phyloP scores from a whole-genome alignment of 2,113 vertebrate genomes.

The Epinephelus fuscoguttatus region DNA sequence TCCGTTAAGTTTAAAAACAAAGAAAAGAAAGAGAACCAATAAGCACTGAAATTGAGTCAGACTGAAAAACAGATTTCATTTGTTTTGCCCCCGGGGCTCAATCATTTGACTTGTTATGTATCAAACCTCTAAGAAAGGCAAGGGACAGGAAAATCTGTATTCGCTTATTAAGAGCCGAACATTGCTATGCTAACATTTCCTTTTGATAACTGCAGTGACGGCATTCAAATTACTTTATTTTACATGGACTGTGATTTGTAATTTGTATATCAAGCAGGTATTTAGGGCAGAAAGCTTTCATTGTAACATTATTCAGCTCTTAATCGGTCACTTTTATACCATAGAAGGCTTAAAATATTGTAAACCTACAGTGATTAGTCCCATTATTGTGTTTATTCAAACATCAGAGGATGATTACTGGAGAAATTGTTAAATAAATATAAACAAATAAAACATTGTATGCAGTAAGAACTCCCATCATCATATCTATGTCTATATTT shows the following conservation, averaged over 20 bases:
- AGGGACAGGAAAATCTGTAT: slow-evolving; percentile 3
- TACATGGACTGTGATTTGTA: not conserved
- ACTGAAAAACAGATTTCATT: slow-evolving; percentile 54
- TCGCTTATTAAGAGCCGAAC: not conserved
- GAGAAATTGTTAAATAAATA: not conserved
- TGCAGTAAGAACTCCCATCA: not conserved
- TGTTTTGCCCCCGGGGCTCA: slow-evolving; percentile 34
- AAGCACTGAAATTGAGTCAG: slow-evolving; percentile 39
- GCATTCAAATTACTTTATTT: not conserved
- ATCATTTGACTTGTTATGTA: slow-evolving; percentile 35
- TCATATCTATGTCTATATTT: not conserved
- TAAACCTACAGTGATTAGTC: not conserved
- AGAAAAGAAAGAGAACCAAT: slow-evolving; percentile 24
- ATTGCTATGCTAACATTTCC: not conserved
- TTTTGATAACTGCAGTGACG: slow-evolving; percentile 1
- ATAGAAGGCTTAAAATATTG: not conserved
- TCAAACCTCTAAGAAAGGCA: slow-evolving; percentile 7
- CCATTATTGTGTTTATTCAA: not conserved
- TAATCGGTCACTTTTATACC: slow-evolving; percentile 3
- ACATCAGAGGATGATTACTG: not conserved
- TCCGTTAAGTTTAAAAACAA: slow-evolving; percentile 16
- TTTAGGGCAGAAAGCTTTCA: not conserved
- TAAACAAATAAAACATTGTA: too few species aligned
- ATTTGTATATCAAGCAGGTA: not conserved
- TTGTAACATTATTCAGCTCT: not conserved